Conservation (phyloP, 2,888 invertebrate genomes). For the Hipparchia sbordonii region DNA sequence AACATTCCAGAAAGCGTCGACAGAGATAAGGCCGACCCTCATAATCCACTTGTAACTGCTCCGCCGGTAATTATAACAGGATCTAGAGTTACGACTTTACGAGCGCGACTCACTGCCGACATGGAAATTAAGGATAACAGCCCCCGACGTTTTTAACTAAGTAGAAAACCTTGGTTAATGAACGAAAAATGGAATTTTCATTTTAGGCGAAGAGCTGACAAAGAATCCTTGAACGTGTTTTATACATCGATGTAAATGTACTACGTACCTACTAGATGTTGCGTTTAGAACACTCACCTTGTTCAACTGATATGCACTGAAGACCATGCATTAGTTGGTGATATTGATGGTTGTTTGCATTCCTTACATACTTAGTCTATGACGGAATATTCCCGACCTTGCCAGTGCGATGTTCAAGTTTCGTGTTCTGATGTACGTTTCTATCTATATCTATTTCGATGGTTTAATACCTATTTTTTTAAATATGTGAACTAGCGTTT, state of each 20-base stretch:
- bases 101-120: slow-evolving; percentile 20
- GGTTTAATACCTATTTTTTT: too few species aligned
- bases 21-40: slow-evolving; percentile 22
- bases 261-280: too few species aligned
- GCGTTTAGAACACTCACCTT: too few species aligned
- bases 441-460: too few species aligned
- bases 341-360: too few species aligned
- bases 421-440: too few species aligned
- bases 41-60: slow-evolving; percentile 31
- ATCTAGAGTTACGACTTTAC: slow-evolving; percentile 18
- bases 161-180: slow-evolving; percentile 11
- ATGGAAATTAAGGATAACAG: slow-evolving; percentile 28
- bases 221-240: not conserved
- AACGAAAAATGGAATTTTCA: slow-evolving; percentile 8
- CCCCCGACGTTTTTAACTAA: slow-evolving; percentile 16
- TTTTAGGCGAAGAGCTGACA: not conserved
- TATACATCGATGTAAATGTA: not conserved
- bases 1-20: slow-evolving; percentile 14
- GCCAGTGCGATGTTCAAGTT: too few species aligned
- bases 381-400: too few species aligned
- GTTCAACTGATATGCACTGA: too few species aligned
- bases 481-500: too few species aligned
- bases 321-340: too few species aligned
- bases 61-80: slow-evolving; percentile 31
- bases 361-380: too few species aligned